Evolutionary conservation across 2,113 vertebrate species (phyloP), one percentile per base, ranked within the genome.

Genomic region (Rhombomys opimus): DNA sequence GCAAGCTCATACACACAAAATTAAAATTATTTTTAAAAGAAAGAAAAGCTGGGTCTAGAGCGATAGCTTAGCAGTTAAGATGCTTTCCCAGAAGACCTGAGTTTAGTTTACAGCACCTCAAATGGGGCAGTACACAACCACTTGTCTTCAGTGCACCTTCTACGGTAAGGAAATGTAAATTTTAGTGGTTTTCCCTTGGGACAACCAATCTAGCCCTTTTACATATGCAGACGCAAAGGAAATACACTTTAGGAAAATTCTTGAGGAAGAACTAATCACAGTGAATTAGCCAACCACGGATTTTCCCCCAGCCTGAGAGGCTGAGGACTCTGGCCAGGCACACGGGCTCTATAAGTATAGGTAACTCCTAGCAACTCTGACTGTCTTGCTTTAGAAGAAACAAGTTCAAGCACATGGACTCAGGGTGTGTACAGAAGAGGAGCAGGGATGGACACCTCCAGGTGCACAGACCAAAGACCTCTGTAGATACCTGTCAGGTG

Each of bases 371-470:
- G 41, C 5, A 76, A 38, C 17, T 25, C 14, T 65, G 52, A 75
- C n/a, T 52, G 61, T 80, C 68, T 68, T 54, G 93, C 25, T 68
- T 92, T 92, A 72, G 52, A 61, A 94, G 46, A 80, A 77, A 59
- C 32, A 85, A 22, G 35, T 32, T 32, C 46, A 27, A 35, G 11
- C 15, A 7, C 41, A 50, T 20, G 46, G 17, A 27, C 35, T 87
- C 41, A 22, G 5, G 63, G 41, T 68, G 0, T 50, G 61, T 27
- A 50, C 5, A 12, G 22, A 94, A 9, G 13, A 38, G 50, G 67
- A 87, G 23, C 32, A 15, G 30, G 41, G 25, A 18, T 86, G 68
- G 68, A 15, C 25, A 81, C 41, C 30, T 70, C 2, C 4, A 67
- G 4, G 72, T 65, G n/a, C 65, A 93, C 25, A 78, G 25, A 30